Evolutionary conservation across 2,113 vertebrate genomes (phyloP).

Genomic region (Pseudopipra pipra): DNA sequence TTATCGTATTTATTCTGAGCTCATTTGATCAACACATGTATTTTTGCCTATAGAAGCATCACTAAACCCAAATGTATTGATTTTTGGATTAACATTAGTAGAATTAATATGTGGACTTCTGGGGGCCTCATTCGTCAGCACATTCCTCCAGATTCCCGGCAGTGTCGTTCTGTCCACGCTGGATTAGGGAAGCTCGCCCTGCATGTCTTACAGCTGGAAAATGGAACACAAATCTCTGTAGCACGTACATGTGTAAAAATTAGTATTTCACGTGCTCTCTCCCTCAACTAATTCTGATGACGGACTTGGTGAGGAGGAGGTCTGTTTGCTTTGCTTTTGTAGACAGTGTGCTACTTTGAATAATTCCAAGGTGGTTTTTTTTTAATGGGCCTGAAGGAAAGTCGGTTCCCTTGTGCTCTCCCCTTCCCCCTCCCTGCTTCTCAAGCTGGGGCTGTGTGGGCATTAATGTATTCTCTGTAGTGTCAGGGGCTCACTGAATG

Average conservation of each 20-base stretch:
- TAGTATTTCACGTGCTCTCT: background rate
- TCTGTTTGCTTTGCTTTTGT: background rate
- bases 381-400: background rate
- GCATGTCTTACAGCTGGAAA: background rate
- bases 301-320: background rate
- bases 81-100: background rate
- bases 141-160: accelerated
- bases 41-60: background rate
- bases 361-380: background rate
- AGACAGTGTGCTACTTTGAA: background rate
- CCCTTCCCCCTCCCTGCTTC: background rate
- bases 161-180: accelerated
- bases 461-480: background rate
- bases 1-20: background rate
- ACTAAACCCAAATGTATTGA: background rate
- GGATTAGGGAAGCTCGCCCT: background rate
- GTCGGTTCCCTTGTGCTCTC: background rate
- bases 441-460: background rate
- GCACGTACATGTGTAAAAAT: accelerated
- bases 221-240: background rate
- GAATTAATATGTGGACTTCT: background rate
- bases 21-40: background rate
- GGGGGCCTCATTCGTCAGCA: background rate
- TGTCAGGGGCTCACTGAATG: background rate
- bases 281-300: background rate